phyloP scores from a whole-genome alignment of 2,797 vertebrate species.

The Lophius americanus region DNA sequence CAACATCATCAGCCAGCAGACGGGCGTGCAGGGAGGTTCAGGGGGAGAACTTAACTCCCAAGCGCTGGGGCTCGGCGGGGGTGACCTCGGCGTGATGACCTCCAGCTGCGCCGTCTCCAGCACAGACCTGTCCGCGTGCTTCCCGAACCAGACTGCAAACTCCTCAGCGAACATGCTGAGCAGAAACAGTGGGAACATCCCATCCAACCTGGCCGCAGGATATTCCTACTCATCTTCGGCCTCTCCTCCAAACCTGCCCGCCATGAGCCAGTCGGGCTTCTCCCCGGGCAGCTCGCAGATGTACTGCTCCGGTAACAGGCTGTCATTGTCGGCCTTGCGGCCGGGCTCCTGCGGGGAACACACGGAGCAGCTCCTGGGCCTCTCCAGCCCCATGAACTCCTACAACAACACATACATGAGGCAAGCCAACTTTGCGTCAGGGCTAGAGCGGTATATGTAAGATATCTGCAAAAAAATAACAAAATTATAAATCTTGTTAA shows the following conservation, averaged over 20 bases:
- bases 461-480: neutral
- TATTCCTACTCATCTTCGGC: constrained; percentile 85
- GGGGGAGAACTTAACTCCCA: constrained; percentile 77
- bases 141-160: constrained; percentile 81
- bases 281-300: constrained; percentile 86
- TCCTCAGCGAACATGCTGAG: constrained; percentile 74
- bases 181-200: constrained; percentile 74
- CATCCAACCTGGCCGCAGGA: constrained; percentile 76
- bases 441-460: constrained; percentile 93
- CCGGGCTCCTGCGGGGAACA: constrained; percentile 85
- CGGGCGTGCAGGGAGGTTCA: constrained; percentile 80
- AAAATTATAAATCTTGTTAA: neutral
- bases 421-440: constrained; percentile 87
- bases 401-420: constrained; percentile 89
- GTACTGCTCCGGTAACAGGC: constrained; percentile 84
- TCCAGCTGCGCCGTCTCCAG: constrained; percentile 81
- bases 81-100: constrained; percentile 81
- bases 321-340: constrained; percentile 83
- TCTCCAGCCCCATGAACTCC: constrained; percentile 82
- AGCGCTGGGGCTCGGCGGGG: constrained; percentile 76
- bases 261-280: constrained; percentile 84
- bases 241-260: constrained; percentile 82
- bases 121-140: constrained; percentile 83
- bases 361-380: constrained; percentile 88
- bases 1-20: constrained; percentile 90